Evolutionary conservation across 2,113 vertebrate genomes (phyloP), one percentile per base, ranked within the genome.

Genomic region (Chionomys nivalis): DNA sequence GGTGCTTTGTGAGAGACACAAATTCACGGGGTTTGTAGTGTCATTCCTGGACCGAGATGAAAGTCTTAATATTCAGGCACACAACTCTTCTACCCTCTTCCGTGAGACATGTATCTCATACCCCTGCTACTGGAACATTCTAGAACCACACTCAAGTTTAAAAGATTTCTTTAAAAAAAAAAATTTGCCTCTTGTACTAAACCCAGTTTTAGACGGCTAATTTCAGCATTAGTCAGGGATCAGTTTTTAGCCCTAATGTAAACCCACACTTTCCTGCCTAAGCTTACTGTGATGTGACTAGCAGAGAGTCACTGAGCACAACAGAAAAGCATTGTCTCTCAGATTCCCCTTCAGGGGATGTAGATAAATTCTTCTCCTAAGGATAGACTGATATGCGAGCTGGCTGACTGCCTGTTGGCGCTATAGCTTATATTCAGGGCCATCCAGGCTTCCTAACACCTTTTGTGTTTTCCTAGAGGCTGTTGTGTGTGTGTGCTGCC

Each of bases 181-280:
- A 58, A 47, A 78, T 47, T 82, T 44, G 75, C 49, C 66, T 68
- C 55, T 61, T 70, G 70, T 36, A 85, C 63, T 44, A 75, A 73
- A 83, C 42, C 68, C 44, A 23, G 33, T 87, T 89, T 79, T 79
- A 93, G 52, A 39, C 42, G 55, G 52, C 70, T 85, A 81, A 92
- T 85, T 81, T 93, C 79, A 90, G 12, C 65, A 52, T 76, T 94
- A 81, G 66, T 76, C 68, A 66, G 61, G 81, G 75, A 85, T 94
- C 52, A 88, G 58, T 77, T 85, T 90, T 91, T 7, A 85, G 75
- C 49, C 14, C 91, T 93, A 39, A 93, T 36, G 76, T 44, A 81
- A 92, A 92, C 11, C 9, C 16, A 58, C 85, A 58, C 89, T 87
- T 76, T 65, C 58, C 85, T 95, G 24, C 47, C 85, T 91, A 36